Base-by-base conservation (phyloP, 2,888 invertebrate genomes). In the Agrotis exclamationis region DNA sequence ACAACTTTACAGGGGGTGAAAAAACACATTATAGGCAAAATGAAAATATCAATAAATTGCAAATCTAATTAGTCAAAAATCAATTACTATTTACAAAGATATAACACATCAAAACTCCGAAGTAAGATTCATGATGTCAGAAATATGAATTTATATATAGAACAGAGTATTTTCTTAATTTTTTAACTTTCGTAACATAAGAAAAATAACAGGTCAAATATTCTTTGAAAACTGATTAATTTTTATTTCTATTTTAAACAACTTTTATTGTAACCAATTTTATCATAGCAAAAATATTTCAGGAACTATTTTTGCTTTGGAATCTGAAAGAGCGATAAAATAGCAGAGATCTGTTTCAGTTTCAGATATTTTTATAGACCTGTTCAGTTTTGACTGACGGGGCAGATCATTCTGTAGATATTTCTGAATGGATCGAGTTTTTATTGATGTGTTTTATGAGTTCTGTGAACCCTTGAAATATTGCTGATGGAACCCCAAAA, bases 321-420 rank as follows among this genome's bases (percentile, higher is more conserved):
- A n/a, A 33, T 33, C 33, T 56, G 56, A 56, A n/a, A 56, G 3
- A n/a, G 56, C 33, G 33, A 33, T 13, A 70, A 54, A 24, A 24
- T 2, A 47, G 0, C 11, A 6, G 16, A 13, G 16, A n/a, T 47
- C 47, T 28, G 20, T 44, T 22, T 76, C 11, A 1, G 16, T 50
- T n/a, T 11, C 1, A 47, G 18, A 39, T n/a, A 39, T n/a, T 47
- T 75, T 65, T 69, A 68, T 57, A 22, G 3, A 13, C 3, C 22
- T 45, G 45, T 45, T 50, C 44, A 68, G 50, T 76, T 76, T 50
- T 45, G 20, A 20, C 20, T 50, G 50, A 18, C n/a, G 18, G 22
- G 33, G n/a, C 72, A 57, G 24, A 50, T 76, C 48, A 33, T 20
- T 33, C 45, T 76, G 47, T 14, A 50, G 54, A 56, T 56, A 56